Percentiles rank a stretch among this genome's conserved stretches.
phyloP scores from a whole-genome alignment of 2,888 invertebrate species.

The Eurytoma adleriae region DNA sequence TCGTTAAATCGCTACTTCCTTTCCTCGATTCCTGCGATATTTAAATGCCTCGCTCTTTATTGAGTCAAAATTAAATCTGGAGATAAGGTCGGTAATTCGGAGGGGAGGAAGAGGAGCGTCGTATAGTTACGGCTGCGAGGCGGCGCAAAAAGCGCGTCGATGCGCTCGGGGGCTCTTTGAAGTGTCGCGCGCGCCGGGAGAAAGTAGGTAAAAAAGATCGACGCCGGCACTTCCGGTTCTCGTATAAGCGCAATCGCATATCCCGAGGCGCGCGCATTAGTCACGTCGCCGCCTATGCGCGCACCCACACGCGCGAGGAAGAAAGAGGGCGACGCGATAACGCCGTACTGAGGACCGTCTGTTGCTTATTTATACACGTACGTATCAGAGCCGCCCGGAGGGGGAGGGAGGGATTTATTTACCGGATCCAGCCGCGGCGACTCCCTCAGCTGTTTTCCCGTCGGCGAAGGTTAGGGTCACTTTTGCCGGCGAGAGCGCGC shows the following conservation, averaged over 20 bases:
- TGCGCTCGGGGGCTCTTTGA: conserved; percentile 50
- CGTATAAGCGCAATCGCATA: conserved; percentile 39
- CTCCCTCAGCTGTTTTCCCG: conserved; percentile 17
- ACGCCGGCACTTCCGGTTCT: conserved; percentile 46
- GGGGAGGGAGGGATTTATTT: not conserved
- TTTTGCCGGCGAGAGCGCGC: not conserved
- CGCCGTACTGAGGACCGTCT: conserved; percentile 23
- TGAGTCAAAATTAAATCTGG: too few relatives aligned
- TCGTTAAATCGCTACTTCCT: too few relatives aligned
- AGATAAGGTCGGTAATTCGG: not conserved
- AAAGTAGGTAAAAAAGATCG: conserved; percentile 50
- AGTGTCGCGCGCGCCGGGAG: conserved; percentile 37
- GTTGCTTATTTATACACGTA: conserved; percentile 22
- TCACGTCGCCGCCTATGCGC: conserved; percentile 22
- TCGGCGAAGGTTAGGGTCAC: conserved; percentile 25
- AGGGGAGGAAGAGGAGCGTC: conserved; percentile 31
- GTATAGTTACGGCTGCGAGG: conserved; percentile 4
- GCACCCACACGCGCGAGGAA: not conserved
- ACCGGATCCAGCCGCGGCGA: not conserved
- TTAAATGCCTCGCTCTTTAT: too few relatives aligned
- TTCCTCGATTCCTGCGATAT: too few relatives aligned
- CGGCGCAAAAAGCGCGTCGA: conserved; percentile 52
- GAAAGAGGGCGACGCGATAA: conserved; percentile 24
- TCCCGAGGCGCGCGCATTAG: conserved; percentile 43
- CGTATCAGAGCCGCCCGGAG: not conserved